These are phyloP conservation scores for Urocynchramus pylzowi DNA, from an alignment of 2,113 vertebrate genomes.

Conservation along the genomic window DNA sequence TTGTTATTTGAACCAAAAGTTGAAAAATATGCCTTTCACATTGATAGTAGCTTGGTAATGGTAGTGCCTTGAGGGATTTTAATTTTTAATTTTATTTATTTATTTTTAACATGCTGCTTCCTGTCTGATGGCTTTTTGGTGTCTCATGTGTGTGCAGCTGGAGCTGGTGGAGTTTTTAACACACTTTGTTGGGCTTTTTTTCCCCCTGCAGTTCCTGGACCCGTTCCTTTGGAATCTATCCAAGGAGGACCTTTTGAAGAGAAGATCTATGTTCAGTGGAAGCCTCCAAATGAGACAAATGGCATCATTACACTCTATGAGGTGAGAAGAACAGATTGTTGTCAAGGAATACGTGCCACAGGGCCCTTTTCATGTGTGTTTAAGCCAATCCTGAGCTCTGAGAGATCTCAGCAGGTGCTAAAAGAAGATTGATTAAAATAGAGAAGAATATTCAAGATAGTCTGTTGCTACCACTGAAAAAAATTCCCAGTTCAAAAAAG, in stretches of 20 bases:
- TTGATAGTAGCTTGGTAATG: not conserved
- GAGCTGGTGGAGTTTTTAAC: not conserved
- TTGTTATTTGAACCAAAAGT: not conserved
- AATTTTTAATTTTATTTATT: not conserved
- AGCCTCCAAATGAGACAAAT: slow-evolving; percentile 96
- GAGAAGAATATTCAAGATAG: not conserved
- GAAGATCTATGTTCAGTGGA: slow-evolving; percentile 98
- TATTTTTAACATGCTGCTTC: not conserved
- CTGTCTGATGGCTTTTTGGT: not conserved
- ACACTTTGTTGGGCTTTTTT: not conserved
- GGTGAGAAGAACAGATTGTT: slow-evolving; percentile 74
- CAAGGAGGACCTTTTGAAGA: slow-evolving; percentile 95
- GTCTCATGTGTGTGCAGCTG: not conserved
- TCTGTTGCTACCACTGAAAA: not conserved
- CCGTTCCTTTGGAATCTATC: slow-evolving; percentile 90
- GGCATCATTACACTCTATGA: slow-evolving; percentile 96
- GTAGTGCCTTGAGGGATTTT: not conserved
- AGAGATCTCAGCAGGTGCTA: slow-evolving; percentile 21
- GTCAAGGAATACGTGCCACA: not conserved
- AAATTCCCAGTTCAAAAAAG: not conserved
- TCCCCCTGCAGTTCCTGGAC: slow-evolving; percentile 82
- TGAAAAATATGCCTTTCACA: not conserved
- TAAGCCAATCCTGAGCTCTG: slow-evolving; percentile 1
- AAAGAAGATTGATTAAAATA: slow-evolving; percentile 32
- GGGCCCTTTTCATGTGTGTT: not conserved